phyloP scores from a whole-genome alignment of 1,140 invertebrate species.

The Ladona fulva region DNA sequence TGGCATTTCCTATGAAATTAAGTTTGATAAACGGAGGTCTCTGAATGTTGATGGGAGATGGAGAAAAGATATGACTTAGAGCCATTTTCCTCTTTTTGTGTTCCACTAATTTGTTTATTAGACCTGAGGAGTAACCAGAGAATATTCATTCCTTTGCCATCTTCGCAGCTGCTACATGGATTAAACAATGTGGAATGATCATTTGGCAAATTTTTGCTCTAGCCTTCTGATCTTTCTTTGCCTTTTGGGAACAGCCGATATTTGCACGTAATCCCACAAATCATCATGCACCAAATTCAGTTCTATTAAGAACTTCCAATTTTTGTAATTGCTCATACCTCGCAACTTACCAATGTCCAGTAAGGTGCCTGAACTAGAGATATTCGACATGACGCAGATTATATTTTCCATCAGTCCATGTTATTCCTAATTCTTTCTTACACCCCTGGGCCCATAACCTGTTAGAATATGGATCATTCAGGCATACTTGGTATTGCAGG shows the following conservation, averaged over 20 bases:
- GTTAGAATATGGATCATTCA: too few relatives aligned
- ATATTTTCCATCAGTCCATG: background rate
- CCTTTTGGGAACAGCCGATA: background rate
- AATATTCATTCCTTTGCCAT: constrained; percentile 15
- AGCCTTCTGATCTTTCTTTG: constrained; percentile 12
- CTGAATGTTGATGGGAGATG: too few relatives aligned
- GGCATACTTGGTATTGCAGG: too few relatives aligned
- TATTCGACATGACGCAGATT: background rate
- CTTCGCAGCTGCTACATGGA: constrained; percentile 5
- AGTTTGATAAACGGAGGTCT: too few relatives aligned
- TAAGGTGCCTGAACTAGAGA: background rate
- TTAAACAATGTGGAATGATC: constrained; percentile 11
- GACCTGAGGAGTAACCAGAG: background rate
- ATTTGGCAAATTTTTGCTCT: constrained; percentile 16
- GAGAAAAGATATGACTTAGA: background rate
- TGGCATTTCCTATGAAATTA: too few relatives aligned
- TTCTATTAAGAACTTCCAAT: background rate
- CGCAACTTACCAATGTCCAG: background rate
- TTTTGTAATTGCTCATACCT: background rate
- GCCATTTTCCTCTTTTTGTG: background rate
- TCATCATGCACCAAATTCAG: background rate
- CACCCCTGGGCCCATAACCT: background rate
- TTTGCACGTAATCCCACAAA: background rate
- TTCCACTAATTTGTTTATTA: background rate
- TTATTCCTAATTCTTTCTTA: background rate